Percentiles rank a stretch among this genome's conserved stretches.
Conservation (phyloP, 2,888 invertebrate species). For the Lasioglossum figueresi region DNA sequence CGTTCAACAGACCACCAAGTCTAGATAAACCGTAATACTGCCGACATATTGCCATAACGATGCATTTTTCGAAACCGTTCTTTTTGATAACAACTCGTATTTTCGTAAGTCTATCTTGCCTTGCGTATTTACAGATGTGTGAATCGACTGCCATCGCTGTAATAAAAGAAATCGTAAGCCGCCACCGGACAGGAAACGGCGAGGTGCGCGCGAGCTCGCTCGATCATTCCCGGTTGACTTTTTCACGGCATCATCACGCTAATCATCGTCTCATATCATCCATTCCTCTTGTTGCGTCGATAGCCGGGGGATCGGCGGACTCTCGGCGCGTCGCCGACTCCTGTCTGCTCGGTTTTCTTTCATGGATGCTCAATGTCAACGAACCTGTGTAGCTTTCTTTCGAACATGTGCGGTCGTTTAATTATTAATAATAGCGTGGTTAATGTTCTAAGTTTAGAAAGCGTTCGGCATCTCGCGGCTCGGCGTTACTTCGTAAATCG, state of each 20-base stretch:
- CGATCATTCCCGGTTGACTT: slow-evolving; percentile 68
- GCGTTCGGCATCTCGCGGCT: slow-evolving; percentile 42
- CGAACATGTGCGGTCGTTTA: slow-evolving; percentile 34
- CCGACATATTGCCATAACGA: slow-evolving; percentile 51
- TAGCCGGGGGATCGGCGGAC: slow-evolving; percentile 69
- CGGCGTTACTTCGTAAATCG: not conserved
- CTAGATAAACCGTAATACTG: slow-evolving; percentile 40
- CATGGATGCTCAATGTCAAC: slow-evolving; percentile 47
- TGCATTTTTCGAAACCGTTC: slow-evolving; percentile 28
- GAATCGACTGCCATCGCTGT: slow-evolving; percentile 55
- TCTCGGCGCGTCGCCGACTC: slow-evolving; percentile 36
- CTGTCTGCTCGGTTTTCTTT: slow-evolving; percentile 19
- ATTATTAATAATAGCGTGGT: slow-evolving; percentile 35
- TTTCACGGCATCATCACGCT: slow-evolving; percentile 79
- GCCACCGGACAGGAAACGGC: slow-evolving; percentile 29
- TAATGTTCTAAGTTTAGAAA: slow-evolving; percentile 38
- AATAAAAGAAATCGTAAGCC: slow-evolving; percentile 22
- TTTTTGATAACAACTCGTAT: slow-evolving; percentile 30
- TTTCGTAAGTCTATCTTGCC: slow-evolving; percentile 38
- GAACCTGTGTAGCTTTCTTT: slow-evolving; percentile 35
- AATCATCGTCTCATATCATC: slow-evolving; percentile 82
- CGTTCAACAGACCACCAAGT: slow-evolving; percentile 25
- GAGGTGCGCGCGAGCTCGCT: slow-evolving; percentile 35
- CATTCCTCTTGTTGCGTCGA: slow-evolving; percentile 80
- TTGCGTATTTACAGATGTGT: slow-evolving; percentile 23